Evolutionary conservation across 2,797 vertebrate species (phyloP).

Genomic region (Tinamus major): DNA sequence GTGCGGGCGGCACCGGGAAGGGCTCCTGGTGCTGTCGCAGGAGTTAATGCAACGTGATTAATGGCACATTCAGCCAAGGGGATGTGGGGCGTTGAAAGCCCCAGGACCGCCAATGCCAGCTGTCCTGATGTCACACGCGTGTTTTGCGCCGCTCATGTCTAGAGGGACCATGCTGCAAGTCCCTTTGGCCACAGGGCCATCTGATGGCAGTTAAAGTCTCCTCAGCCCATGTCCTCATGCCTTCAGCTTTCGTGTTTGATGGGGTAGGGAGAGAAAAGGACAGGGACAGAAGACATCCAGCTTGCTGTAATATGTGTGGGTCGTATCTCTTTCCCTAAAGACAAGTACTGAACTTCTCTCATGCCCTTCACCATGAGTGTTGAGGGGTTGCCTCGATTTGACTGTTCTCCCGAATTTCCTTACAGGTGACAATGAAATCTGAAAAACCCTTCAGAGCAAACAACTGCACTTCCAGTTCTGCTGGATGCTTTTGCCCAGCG

Average conservation of each 20-base stretch:
- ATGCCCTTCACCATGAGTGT: neutral
- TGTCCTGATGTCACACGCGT: neutral
- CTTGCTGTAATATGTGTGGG: fast-evolving
- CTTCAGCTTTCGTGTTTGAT: neutral
- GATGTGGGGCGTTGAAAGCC: neutral
- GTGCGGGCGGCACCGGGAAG: neutral
- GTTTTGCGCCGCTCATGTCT: neutral
- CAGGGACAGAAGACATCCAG: neutral
- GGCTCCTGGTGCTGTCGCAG: neutral
- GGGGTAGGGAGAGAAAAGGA: neutral
- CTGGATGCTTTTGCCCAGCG: neutral
- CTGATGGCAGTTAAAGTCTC: neutral
- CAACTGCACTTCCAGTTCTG: neutral
- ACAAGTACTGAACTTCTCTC: fast-evolving
- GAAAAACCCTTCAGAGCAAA: neutral
- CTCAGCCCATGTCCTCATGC: neutral
- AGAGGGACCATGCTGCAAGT: too few relatives aligned
- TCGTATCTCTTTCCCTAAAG: neutral
- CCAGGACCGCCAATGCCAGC: too few relatives aligned
- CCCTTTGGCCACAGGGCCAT: neutral
- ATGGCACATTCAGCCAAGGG: neutral
- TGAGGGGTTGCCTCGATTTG: neutral
- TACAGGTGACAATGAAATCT: neutral
- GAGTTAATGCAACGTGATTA: neutral
- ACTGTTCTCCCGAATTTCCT: neutral